Conservation (phyloP, 2,888 invertebrate genomes). For the Leptinotarsa tumamoca region DNA sequence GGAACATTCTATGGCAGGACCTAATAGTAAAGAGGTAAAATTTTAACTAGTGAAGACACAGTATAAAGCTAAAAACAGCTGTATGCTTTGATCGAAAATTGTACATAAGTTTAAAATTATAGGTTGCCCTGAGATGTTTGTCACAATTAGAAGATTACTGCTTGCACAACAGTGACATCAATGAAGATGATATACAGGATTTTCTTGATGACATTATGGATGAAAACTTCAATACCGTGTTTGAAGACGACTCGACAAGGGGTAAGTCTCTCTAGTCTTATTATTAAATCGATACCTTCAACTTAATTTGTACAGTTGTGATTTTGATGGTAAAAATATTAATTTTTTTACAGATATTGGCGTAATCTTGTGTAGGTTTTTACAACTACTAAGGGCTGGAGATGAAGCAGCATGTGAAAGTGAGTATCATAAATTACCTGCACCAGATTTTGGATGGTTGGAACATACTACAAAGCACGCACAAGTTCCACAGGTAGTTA, state of each 20-base stretch:
- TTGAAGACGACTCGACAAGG: slow-evolving; percentile 78
- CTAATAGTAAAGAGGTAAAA: slow-evolving; percentile 75
- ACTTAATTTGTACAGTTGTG: too few relatives aligned
- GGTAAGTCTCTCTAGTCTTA: slow-evolving; percentile 62
- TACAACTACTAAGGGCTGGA: slow-evolving; percentile 70
- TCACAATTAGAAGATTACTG: slow-evolving; percentile 76
- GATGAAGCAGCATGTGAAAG: slow-evolving; percentile 70
- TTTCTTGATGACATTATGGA: slow-evolving; percentile 79
- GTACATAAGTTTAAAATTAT: background rate
- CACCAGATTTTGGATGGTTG: slow-evolving; percentile 65
- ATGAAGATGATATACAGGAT: slow-evolving; percentile 73
- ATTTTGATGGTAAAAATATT: too few relatives aligned
- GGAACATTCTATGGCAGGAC: slow-evolving; percentile 80
- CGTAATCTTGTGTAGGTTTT: slow-evolving; percentile 69
- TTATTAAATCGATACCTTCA: too few relatives aligned
- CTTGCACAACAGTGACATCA: slow-evolving; percentile 70
- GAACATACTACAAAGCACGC: slow-evolving; percentile 36
- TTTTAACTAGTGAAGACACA: too few relatives aligned
- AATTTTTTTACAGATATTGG: slow-evolving; percentile 71
- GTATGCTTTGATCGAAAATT: background rate
- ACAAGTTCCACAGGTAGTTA: slow-evolving; percentile 39
- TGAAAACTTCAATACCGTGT: slow-evolving; percentile 79
- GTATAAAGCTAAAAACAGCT: too few relatives aligned
- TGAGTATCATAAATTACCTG: slow-evolving; percentile 73
- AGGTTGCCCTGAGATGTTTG: slow-evolving; percentile 76